Base-by-base conservation (phyloP, 2,797 vertebrate genomes). In the Nothura maculosa region DNA sequence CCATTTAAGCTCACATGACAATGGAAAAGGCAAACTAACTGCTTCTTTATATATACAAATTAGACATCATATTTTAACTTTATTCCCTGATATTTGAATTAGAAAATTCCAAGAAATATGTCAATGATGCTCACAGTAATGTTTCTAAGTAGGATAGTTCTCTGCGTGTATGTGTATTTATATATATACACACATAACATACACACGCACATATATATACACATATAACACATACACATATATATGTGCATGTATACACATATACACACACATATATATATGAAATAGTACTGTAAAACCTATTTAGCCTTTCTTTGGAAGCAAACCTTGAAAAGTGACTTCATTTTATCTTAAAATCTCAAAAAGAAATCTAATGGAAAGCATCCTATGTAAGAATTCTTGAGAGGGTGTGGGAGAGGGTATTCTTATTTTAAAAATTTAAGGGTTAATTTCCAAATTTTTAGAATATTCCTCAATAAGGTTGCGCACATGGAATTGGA, bases 41-140 rank as follows among this genome's bases (percentile, higher is more conserved):
- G 28, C 47, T 68, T 86, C 15, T 28, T 68, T 73, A 54, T 76
- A 73, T 81, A 75, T 15, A 78, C 25, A 68, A 72, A 64, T 3
- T n/a, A 82, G 18, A 2, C 12, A 89, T 9, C 9, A 36, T n/a
- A 3, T 5, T 66, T 57, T 15, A 1, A 4, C 11, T 38, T 58
- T 81, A 70, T 45, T 77, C 47, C 14, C 12, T 80, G 36, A 34
- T 43, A 80, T 55, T 63, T 70, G 34, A 67, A 32, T 55, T 50
- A 79, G n/a, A 84, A 75, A 55, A 70, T 55, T 80, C 8, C 45
- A 40, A 52, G 28, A 77, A 70, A 57, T 18, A 8, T 42, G 11
- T 30, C n/a, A 42, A 42, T 40, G 21, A 67, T 12, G 1, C 20
- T 62, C 0, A 0, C 25, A 50, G 47, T 73, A 82, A 50, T 6